Evolutionary conservation across 2,113 vertebrate species (phyloP).

Genomic region (Hylia prasina): DNA sequence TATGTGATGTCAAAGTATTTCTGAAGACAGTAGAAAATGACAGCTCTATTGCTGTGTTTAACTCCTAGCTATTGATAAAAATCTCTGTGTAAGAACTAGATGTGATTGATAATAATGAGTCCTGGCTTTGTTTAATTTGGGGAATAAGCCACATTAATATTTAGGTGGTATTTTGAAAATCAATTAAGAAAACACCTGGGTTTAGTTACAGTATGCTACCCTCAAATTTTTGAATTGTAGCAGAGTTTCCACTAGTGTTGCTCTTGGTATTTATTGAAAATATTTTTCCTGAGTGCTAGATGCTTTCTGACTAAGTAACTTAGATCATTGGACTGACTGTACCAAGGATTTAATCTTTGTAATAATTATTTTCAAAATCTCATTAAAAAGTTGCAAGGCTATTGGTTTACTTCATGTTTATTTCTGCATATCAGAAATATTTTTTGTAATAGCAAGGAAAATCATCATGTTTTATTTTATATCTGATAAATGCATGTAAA

Average conservation of each 20-base stretch:
- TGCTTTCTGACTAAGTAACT: neutral
- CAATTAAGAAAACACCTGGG: neutral
- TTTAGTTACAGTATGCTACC: neutral
- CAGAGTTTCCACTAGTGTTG: neutral
- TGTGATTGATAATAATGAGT: neutral
- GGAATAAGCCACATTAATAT: neutral
- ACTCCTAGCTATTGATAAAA: constrained; percentile 22
- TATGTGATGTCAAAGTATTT: neutral
- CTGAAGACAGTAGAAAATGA: neutral
- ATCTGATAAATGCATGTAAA: neutral
- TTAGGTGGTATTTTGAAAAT: constrained; percentile 14
- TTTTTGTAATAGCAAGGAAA: neutral
- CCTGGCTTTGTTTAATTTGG: neutral
- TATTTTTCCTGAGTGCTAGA: neutral
- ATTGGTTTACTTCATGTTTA: neutral
- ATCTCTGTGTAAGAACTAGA: neutral
- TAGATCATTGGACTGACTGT: neutral
- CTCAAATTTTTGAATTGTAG: neutral
- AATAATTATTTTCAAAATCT: neutral
- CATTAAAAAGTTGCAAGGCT: neutral
- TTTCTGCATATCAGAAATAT: neutral
- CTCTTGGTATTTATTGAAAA: neutral
- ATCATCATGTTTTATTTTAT: neutral
- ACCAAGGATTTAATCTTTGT: neutral
- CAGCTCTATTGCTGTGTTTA: neutral